A percentile compares a stretch with the other conserved stretches of the same genome.
Conservation (phyloP, 2,888 invertebrate species). For the Ecliptopera silaceata region DNA sequence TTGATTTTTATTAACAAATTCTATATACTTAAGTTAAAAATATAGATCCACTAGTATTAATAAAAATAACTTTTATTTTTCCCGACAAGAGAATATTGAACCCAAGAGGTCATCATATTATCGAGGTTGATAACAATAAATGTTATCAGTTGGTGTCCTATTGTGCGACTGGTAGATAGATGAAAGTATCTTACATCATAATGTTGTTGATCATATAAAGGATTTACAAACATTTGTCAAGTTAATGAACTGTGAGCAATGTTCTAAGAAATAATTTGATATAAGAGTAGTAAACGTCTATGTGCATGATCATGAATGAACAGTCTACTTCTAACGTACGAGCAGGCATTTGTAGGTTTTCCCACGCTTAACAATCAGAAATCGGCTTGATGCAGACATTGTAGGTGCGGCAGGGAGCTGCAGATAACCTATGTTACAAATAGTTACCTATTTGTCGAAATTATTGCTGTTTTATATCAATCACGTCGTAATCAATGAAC, state of each 20-base stretch:
- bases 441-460: no score
- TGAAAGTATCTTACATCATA: constrained; percentile 6
- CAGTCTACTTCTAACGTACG: background rate
- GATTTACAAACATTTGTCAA: constrained; percentile 5
- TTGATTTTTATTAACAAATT: no score
- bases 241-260: background rate
- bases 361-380: no score
- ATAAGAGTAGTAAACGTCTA: no score
- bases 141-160: constrained; percentile 22
- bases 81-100: constrained; percentile 13
- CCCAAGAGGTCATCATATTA: constrained; percentile 13
- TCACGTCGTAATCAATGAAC: no score
- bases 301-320: background rate
- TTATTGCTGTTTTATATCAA: no score
- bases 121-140: constrained; percentile 13
- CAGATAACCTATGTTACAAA: no score
- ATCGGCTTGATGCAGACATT: no score
- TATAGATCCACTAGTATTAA: background rate
- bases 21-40: no score
- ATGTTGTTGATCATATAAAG: background rate
- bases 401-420: no score
- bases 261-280: no score
- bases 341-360: background rate
- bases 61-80: constrained; percentile 2
- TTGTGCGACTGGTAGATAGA: constrained; percentile 18